Percentiles rank a stretch among this genome's conserved stretches.
phyloP scores from a whole-genome alignment of 2,888 invertebrate species.

The Hemistola chrysoprasaria region DNA sequence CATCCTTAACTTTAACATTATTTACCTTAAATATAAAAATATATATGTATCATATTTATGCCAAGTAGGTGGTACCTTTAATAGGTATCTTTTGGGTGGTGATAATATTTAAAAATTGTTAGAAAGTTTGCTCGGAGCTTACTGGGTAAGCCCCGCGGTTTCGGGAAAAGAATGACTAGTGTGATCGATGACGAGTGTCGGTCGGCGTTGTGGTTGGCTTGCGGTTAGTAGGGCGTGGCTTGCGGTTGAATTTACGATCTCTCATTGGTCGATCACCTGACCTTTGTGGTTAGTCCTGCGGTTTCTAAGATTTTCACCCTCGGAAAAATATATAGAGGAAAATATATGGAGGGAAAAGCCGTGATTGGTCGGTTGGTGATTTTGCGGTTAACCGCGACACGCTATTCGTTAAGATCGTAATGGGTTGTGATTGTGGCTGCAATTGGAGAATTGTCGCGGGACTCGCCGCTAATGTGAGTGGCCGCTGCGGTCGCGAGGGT shows the following conservation, averaged over 20 bases:
- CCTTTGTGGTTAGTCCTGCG: constrained; percentile 83
- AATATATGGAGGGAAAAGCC: constrained; percentile 58
- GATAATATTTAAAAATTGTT: too few relatives aligned
- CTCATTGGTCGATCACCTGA: constrained; percentile 83
- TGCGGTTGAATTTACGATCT: constrained; percentile 82
- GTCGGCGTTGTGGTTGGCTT: constrained; percentile 84
- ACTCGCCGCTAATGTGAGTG: constrained; percentile 39
- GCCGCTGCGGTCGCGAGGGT: constrained; percentile 27
- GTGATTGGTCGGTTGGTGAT: constrained; percentile 71
- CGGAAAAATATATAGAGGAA: constrained; percentile 78
- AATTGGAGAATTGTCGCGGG: constrained; percentile 64
- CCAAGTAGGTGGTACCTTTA: too few relatives aligned
- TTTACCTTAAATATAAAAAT: too few relatives aligned
- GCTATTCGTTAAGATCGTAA: constrained; percentile 79
- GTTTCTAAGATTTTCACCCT: constrained; percentile 83
- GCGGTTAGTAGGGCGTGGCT: constrained; percentile 85
- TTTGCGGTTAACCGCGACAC: constrained; percentile 78
- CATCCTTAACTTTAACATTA: not conserved
- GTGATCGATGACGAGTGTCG: constrained; percentile 70
- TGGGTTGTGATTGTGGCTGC: constrained; percentile 46
- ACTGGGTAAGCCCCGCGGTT: constrained; percentile 21
- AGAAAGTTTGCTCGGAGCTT: too few relatives aligned
- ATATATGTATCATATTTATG: too few relatives aligned
- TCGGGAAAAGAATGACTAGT: constrained; percentile 63
- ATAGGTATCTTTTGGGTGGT: too few relatives aligned